A percentile compares a stretch with the other conserved stretches of the same genome.
Conservation (phyloP, 2,888 invertebrate genomes). For the Acleris cristana region DNA sequence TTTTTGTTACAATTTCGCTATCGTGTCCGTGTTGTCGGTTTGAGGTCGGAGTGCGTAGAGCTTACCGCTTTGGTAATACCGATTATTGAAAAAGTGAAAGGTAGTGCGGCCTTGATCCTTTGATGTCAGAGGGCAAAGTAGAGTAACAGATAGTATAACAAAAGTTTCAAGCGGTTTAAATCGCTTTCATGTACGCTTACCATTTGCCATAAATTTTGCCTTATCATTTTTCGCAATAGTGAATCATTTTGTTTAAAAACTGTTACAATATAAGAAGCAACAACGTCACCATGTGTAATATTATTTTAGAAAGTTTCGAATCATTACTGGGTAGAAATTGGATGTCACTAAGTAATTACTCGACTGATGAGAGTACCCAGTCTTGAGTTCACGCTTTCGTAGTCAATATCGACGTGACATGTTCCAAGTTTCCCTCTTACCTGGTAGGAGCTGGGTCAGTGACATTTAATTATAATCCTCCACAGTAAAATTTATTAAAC, state of each 20-base stretch:
- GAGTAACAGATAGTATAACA: constrained; percentile 42
- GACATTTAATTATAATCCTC: background rate
- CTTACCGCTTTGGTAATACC: constrained; percentile 43
- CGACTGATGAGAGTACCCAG: constrained; percentile 45
- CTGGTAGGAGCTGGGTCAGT: constrained; percentile 26
- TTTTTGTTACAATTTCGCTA: constrained; percentile 52
- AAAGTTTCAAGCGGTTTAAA: constrained; percentile 16
- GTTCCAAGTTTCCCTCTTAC: constrained; percentile 10
- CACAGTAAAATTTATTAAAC: background rate
- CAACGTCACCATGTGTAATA: background rate
- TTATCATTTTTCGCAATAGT: background rate
- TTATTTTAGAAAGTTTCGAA: constrained; percentile 39
- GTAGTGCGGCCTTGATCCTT: constrained; percentile 46
- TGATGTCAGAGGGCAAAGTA: constrained; percentile 49
- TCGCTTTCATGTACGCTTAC: constrained; percentile 1
- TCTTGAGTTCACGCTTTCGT: constrained; percentile 64
- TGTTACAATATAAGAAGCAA: constrained; percentile 7
- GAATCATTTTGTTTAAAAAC: background rate
- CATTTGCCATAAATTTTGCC: background rate
- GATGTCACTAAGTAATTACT: constrained; percentile 60
- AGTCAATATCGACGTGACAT: constrained; percentile 40
- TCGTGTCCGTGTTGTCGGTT: constrained; percentile 46
- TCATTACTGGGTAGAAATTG: constrained; percentile 44
- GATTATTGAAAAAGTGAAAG: constrained; percentile 52
- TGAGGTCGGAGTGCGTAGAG: constrained; percentile 59